Evolutionary conservation across 2,113 vertebrate species (phyloP).

Genomic region (Odobenus rosmarus): DNA sequence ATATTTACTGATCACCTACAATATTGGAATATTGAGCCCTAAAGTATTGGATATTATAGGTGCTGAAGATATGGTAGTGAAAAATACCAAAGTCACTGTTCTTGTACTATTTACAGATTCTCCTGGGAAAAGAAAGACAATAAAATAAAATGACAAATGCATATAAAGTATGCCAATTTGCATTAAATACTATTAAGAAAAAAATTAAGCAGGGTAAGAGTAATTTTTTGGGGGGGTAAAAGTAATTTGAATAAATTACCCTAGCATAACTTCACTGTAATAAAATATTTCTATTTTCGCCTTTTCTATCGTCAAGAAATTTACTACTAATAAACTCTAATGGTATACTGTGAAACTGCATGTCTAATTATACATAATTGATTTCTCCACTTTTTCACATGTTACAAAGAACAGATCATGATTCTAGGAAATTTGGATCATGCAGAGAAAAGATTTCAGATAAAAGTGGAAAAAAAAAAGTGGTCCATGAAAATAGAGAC

Average conservation of each 20-base stretch:
- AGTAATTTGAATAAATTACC: neutral
- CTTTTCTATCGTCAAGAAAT: constrained; percentile 47
- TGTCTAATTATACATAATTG: constrained; percentile 55
- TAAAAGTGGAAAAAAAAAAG: neutral
- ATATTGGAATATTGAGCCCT: neutral
- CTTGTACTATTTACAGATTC: neutral
- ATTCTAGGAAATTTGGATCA: constrained; percentile 42
- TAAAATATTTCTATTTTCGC: constrained; percentile 48
- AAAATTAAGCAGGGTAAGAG: neutral
- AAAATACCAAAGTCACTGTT: neutral
- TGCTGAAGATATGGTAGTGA: neutral
- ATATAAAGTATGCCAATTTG: neutral
- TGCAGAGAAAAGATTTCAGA: constrained; percentile 49
- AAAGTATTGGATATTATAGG: neutral
- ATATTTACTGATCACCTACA: neutral
- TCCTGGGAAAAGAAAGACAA: neutral
- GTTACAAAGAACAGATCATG: constrained; percentile 37
- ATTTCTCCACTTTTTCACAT: constrained; percentile 48
- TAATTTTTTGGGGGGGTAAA: neutral
- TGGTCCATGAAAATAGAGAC: neutral
- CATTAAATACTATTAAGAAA: constrained; percentile 13
- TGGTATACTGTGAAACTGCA: neutral
- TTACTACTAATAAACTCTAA: constrained; percentile 44
- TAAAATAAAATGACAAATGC: neutral
- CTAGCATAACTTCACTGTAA: neutral